phyloP scores from a whole-genome alignment of 2,797 vertebrate genomes.

The Notolepis coatsorum region DNA sequence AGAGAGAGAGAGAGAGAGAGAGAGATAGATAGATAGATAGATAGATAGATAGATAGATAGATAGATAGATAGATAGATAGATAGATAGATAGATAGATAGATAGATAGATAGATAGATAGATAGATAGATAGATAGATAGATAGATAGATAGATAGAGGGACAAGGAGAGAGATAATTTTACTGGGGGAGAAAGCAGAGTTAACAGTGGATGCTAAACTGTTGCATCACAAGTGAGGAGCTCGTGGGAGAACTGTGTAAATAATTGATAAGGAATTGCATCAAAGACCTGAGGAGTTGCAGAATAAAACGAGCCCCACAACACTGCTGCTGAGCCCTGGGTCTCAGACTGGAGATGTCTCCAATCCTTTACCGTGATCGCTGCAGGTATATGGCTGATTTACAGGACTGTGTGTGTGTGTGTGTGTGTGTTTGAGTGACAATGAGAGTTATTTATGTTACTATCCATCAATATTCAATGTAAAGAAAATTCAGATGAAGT shows the following conservation, averaged over 20 bases:
- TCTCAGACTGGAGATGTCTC: background rate
- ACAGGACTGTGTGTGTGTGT: no score
- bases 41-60: background rate
- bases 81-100: background rate
- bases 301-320: slow-evolving; percentile 35
- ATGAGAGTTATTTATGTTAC: no score
- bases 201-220: slow-evolving; percentile 19
- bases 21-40: background rate
- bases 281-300: slow-evolving; percentile 55
- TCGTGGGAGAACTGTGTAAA: slow-evolving; percentile 51
- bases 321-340: slow-evolving; percentile 9
- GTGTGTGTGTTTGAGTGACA: no score
- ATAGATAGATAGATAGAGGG: background rate
- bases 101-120: background rate
- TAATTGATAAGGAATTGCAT: slow-evolving; percentile 63
- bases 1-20: background rate
- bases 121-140: background rate
- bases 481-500: no score
- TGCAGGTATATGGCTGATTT: no score
- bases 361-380: slow-evolving; percentile 23
- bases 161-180: background rate
- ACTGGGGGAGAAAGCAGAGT: slow-evolving; percentile 11
- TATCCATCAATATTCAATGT: no score
- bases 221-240: slow-evolving; percentile 49
- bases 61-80: background rate